Percentiles rank a stretch among this genome's conserved stretches.
phyloP scores from a whole-genome alignment of 2,797 vertebrate species.

The Peromyscus nudipes region DNA sequence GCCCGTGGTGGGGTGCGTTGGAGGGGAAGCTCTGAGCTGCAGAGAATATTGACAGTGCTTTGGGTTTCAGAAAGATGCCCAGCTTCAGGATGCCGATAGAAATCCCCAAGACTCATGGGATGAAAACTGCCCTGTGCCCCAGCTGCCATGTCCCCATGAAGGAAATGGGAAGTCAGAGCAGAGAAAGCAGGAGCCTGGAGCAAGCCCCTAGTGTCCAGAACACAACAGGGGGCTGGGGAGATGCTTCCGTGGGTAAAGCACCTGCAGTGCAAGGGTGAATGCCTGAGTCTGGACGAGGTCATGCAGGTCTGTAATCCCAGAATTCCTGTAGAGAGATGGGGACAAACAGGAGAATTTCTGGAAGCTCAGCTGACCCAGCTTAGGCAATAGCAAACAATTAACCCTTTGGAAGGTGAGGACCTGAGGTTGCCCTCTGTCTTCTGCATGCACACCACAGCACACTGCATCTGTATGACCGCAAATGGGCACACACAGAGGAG shows the following conservation, averaged over 20 bases:
- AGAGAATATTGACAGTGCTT: rapidly evolving
- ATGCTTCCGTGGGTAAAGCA: neutral
- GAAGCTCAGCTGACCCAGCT: neutral
- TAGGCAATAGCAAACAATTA: neutral
- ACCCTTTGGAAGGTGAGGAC: neutral
- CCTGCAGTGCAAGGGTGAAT: too few species aligned
- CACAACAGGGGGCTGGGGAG: neutral
- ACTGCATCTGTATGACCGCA: neutral
- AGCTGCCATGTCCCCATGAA: too few species aligned
- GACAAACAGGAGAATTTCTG: neutral
- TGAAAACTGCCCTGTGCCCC: too few species aligned
- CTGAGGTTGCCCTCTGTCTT: neutral
- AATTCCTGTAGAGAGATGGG: neutral
- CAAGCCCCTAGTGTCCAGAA: neutral
- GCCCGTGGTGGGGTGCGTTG: rapidly evolving
- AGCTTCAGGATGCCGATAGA: neutral
- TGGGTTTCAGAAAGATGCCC: rapidly evolving
- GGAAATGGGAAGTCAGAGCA: neutral
- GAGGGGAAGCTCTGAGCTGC: neutral
- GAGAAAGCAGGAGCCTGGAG: too few species aligned
- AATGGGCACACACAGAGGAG: too few species aligned
- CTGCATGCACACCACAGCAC: too few species aligned
- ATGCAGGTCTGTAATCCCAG: neutral
- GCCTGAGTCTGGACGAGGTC: neutral
- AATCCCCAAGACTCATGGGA: neutral